Percentiles rank a stretch among this genome's conserved stretches.
Evolutionary conservation across 2,888 invertebrate genomes (phyloP).

Genomic region (Caenorhabditis macrosperma): DNA sequence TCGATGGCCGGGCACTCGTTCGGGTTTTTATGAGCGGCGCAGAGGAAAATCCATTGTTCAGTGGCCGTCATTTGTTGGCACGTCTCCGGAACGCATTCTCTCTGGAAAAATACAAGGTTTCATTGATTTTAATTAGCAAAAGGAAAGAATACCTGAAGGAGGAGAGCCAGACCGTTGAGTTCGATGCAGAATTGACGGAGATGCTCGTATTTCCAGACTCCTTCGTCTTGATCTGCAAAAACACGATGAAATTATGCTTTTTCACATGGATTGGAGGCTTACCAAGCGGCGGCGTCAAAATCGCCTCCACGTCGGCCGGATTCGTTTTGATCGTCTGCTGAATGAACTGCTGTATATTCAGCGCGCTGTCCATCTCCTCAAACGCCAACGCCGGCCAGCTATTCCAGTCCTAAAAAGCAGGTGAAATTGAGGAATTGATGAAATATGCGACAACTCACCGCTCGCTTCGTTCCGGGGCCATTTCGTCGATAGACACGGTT

Average conservation of each 20-base stretch:
- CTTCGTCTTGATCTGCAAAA: constrained; percentile 74
- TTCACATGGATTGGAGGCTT: not conserved
- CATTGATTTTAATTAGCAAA: too few species aligned
- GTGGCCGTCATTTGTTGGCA: constrained; percentile 99
- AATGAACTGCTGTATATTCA: constrained; percentile 98
- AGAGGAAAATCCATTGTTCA: constrained; percentile 99
- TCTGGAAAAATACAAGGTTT: constrained; percentile 14
- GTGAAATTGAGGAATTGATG: constrained; percentile 6
- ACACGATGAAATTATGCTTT: not conserved
- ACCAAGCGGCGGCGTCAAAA: constrained; percentile 89
- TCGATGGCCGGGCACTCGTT: constrained; percentile 99
- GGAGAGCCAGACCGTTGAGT: constrained; percentile 96
- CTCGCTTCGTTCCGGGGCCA: constrained; percentile 74
- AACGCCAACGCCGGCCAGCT: constrained; percentile 94
- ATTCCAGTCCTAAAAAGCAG: constrained; percentile 88
- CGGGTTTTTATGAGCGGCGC: constrained; percentile 99
- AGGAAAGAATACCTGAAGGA: constrained; percentile 90
- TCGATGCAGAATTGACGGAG: constrained; percentile 98
- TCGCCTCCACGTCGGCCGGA: constrained; percentile 93
- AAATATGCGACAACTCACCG: constrained; percentile 48
- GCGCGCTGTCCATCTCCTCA: constrained; percentile 99
- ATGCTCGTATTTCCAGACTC: constrained; percentile 99
- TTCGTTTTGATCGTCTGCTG: constrained; percentile 96
- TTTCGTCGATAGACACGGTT: constrained; percentile 67
- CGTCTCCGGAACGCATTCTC: constrained; percentile 90